Base-by-base conservation (phyloP, 2,113 vertebrate species). In the Anser brachyrhynchus region DNA sequence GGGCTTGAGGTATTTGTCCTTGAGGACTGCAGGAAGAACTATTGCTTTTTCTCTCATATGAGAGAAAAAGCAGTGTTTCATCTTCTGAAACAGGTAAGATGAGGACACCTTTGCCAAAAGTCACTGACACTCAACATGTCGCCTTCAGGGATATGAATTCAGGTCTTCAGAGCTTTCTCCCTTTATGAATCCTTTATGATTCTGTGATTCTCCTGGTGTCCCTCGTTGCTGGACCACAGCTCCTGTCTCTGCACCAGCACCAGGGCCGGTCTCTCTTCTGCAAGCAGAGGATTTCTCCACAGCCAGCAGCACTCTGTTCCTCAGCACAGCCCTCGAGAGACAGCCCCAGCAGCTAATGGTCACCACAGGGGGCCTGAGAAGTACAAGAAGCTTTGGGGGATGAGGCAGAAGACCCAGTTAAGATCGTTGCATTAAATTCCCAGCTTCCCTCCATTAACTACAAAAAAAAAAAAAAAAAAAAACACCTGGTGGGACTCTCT, bases 331-430 rank as follows among this genome's bases (percentile, higher is more conserved):
- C 11, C 33, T 31, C 57, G 44, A 21, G 55, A 58, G 41, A 58
- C 2, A 14, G 44, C 20, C 49, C 67, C 55, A 77, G 58, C 62
- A 76, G 49, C 14, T 13, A 16, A 13, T 2, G 4, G 58, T 74
- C 59, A 22, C 55, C 26, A 3, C 0, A 37, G 0, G n/a, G 11
- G 11, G 3, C 9, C 37, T 0, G 1, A 52, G 54, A 37, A 33
- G 28, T 4, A 0, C 6, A 11, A 20, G 13, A 12, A 49, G 61
- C 65, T 70, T 29, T 66, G 55, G 49, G 74, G 61, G 26, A 25
- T 15, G 49, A 29, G 22, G 43, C 26, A 64, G 8, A 44, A 26
- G 28, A 13, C 16, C 28, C 17, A 18, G 35, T 33, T 33, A 33
- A 2, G 7, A 37, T 4, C 16, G 11, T 46, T 66, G 8, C 41